These are phyloP conservation scores for Gymnobelideus leadbeateri DNA, from an alignment of 2,113 vertebrate species.

Conservation along the genomic window DNA sequence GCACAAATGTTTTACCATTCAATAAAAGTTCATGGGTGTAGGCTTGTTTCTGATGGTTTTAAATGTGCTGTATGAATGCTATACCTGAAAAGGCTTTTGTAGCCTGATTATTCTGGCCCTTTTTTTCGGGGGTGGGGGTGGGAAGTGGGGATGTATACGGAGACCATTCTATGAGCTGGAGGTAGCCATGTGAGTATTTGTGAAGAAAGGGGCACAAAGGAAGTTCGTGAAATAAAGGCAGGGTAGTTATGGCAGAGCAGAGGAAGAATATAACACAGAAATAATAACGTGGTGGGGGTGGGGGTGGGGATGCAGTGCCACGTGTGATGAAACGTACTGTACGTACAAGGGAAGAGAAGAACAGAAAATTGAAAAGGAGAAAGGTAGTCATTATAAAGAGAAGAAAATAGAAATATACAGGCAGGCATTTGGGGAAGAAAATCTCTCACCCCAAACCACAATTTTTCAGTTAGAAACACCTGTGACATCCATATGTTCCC, in stretches of 20 bases:
- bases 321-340: not conserved
- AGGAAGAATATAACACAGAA: not conserved
- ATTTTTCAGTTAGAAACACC: not conserved
- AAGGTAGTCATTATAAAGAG: not conserved
- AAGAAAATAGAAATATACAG: not conserved
- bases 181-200: not conserved
- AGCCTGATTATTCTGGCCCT: not conserved
- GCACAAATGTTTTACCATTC: slow-evolving; percentile 31
- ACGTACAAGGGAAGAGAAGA: not conserved
- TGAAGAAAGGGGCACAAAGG: not conserved
- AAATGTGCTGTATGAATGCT: slow-evolving; percentile 9
- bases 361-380: not conserved
- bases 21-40: not conserved
- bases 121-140: not conserved
- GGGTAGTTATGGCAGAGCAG: not conserved
- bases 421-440: not conserved
- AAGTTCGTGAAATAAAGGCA: not conserved
- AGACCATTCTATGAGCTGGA: fast-evolving
- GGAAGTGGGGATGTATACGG: not conserved
- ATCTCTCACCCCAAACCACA: not conserved
- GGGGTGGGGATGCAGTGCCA: not conserved
- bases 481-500: fast-evolving
- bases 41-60: slow-evolving; percentile 4
- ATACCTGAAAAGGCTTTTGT: slow-evolving; percentile 29
- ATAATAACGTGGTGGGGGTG: not conserved